Percentiles rank a stretch among this genome's conserved stretches.
These are phyloP conservation scores for Xerus inauris DNA, from an alignment of 2,113 vertebrate genomes.

Conservation along the genomic window DNA sequence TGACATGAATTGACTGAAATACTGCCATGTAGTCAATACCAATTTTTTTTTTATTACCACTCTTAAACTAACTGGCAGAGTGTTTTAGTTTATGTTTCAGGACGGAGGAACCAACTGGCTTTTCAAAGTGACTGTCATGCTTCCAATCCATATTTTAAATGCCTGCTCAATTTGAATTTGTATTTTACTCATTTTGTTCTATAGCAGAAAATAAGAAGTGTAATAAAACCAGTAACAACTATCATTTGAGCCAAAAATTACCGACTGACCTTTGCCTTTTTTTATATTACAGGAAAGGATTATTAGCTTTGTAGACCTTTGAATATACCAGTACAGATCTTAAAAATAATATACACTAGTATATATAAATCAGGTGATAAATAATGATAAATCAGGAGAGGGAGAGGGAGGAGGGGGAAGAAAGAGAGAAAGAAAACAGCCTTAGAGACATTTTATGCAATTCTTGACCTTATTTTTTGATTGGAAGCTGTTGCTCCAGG, in stretches of 20 bases:
- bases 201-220: not conserved
- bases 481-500: not conserved
- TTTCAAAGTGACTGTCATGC: slow-evolving; percentile 6
- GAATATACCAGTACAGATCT: not conserved
- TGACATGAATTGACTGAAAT: slow-evolving; percentile 27
- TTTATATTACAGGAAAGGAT: slow-evolving; percentile 1
- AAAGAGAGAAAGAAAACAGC: not conserved
- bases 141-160: not conserved
- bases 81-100: not conserved
- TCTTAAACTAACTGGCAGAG: slow-evolving; percentile 26
- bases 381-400: not conserved
- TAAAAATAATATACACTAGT: not conserved
- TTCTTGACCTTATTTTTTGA: slow-evolving; percentile 46
- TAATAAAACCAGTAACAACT: slow-evolving; percentile 45
- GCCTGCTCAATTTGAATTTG: slow-evolving; percentile 22
- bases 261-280: slow-evolving; percentile 33
- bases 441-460: not conserved
- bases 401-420: not conserved
- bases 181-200: slow-evolving; percentile 37
- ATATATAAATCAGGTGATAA: no score
- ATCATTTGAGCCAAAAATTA: not conserved
- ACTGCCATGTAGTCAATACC: not conserved
- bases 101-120: not conserved
- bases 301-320: slow-evolving; percentile 31
- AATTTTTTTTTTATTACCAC: slow-evolving; percentile 18